Base-by-base conservation (phyloP, 2,797 vertebrate genomes). In the Arctocebus calabarensis region DNA sequence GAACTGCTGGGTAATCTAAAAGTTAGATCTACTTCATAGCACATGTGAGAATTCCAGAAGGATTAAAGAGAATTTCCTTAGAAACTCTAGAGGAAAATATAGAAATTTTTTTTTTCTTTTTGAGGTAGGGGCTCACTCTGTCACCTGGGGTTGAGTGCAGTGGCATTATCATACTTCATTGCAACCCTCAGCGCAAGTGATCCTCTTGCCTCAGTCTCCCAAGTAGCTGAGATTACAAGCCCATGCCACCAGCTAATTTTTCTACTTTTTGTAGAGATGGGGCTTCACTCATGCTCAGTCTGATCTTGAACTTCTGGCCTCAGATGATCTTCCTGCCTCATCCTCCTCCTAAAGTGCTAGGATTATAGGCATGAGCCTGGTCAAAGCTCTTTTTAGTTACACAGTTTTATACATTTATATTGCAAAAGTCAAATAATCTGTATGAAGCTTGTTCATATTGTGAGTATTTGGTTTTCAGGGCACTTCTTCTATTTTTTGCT, bases 41-140 rank as follows among this genome's bases (percentile, higher is more conserved):
- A 14, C 66, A 25, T 13, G 3, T 92, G 34, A 68, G 27, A 85
- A 71, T 52, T 92, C 45, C 19, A 93, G 29, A 29, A 29, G 71
- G 34, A 82, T 88, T 77, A 43, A 88, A 87, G 71, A 32, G 62
- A 64, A 16, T 66, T 27, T 62, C 5, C 40, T 84, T 95, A 88
- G 89, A 84, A 57, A 75, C 86, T 75, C 13, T 37, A 64, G 27
- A 68, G 83, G 93, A 84, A 94, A 74, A 81, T 81, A 75, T 20
- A 45, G 43, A 90, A 64, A 40, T 22, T 68, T 68, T 68, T 32
- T 32, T 64, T 64, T 66, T 25, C 25, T 66, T 29, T 32, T 66
- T n/a, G 29, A 66, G 62, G 32, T 3, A 66, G 16, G 32, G 62
- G 32, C 62, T 66, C 62, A 32, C n/a, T 64, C 61, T 29, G 61